Base-by-base conservation (phyloP, 1,140 invertebrate genomes). In the Pseudomyrmex sp. region DNA sequence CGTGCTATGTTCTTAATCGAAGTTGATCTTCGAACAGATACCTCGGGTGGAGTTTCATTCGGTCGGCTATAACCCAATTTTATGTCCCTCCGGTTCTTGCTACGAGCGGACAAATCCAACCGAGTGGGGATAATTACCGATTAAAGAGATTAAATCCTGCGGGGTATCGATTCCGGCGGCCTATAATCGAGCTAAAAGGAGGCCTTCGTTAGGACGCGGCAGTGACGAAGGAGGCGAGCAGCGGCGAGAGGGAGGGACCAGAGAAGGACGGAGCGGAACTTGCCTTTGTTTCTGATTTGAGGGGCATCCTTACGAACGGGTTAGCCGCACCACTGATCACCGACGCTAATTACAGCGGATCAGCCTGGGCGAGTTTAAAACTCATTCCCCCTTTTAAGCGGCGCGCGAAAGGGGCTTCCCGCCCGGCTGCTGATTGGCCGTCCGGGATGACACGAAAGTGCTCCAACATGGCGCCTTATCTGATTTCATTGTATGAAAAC, bases 381-480 rank as follows among this genome's bases (percentile, higher is more conserved):
- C 92, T 93, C 92, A 93, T 92, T 92, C 92, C 89, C 91, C 87
- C 76, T 90, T 91, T 91, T 90, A 89, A 91, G 90, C 90, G 85
- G 77, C 75, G 90, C 85, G 89, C 90, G 76, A 91, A 91, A 91
- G 90, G 89, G 91, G 90, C 91, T 92, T 91, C 90, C 83, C 90
- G 73, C 83, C 86, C 79, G 75, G 82, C 73, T 72, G 88, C 92
- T 90, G 90, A 93, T 93, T 93, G 92, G 93, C 88, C 90, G 89
- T 68, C 75, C 84, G 87, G 88, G 91, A 93, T 93, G 93, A 93
- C 93, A 93, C 91, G 91, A 93, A 93, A 93, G 93, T 93, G 92
- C 91, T 89, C 91, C 91, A 93, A 93, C 92, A 93, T 93, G 93
- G 93, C 93, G 92, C 90, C 92, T 93, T 93, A 93, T 93, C 93